phyloP scores from a whole-genome alignment of 2,888 invertebrate genomes.

The Tiliacea aurago region DNA sequence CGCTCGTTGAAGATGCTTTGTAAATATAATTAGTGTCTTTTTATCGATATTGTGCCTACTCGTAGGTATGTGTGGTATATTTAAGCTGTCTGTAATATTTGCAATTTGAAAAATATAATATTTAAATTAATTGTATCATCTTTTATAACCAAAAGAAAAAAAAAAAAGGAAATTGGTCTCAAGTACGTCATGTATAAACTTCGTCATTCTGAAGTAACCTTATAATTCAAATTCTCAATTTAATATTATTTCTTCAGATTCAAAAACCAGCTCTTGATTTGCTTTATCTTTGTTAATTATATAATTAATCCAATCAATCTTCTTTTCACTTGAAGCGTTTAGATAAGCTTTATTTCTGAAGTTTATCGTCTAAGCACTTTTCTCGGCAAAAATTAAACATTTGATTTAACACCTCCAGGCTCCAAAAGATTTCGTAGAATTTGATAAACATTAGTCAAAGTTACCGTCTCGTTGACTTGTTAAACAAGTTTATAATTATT shows the following conservation, averaged over 20 bases:
- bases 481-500: conserved; percentile 19
- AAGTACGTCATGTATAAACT: not conserved
- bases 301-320: conserved; percentile 9
- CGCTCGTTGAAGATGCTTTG: not conserved
- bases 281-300: not conserved
- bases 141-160: too few relatives aligned
- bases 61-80: not conserved
- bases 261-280: not conserved
- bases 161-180: too few relatives aligned
- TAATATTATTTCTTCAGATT: not conserved
- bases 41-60: not conserved
- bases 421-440: not conserved
- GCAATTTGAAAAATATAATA: not conserved
- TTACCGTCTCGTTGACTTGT: not conserved
- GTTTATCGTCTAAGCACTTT: not conserved
- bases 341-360: conserved; percentile 6
- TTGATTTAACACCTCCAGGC: not conserved
- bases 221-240: not conserved
- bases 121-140: too few relatives aligned
- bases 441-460: not conserved
- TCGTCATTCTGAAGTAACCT: not conserved
- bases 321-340: not conserved
- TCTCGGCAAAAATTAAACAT: not conserved
- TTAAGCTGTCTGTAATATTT: not conserved
- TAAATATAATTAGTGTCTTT: not conserved